Base-by-base conservation (phyloP, 2,797 vertebrate species). In the Muscicapa comitata region DNA sequence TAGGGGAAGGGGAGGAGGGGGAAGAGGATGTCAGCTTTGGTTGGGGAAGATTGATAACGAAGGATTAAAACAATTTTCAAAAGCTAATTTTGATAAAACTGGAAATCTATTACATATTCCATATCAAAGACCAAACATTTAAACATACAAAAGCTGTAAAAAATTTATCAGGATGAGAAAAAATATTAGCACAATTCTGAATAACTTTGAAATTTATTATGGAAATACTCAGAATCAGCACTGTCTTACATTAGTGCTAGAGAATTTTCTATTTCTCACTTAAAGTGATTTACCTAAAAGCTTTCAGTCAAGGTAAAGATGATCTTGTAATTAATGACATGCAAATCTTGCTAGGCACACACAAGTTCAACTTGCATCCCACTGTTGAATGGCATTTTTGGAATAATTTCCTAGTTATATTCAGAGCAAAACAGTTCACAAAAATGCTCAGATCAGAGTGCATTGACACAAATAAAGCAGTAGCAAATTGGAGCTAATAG, bases 391-490 rank as follows among this genome's bases (percentile, higher is more conserved):
- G 17, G 8, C 31, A 72, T 70, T 79, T 95, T 90, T 73, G 3
- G 40, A 94, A 76, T 82, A 71, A 85, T 83, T 84, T 72, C 58
- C n/a, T 54, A 21, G 35, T 57, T 75, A 61, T 23, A 72, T 61
- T 87, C 53, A 93, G 72, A 65, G 47, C 7, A 90, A 92, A 91
- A 37, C 31, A 28, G 58, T 78, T 90, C 33, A 80, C 25, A 94
- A 65, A 92, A 84, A 72, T 45, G 5, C 42, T 92, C n/a, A 81
- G 75, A 88, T 91, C 75, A 91, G 78, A 82, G 61, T 86, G n/a
- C 47, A 19, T 50, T 94, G 86, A 80, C 84, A 93, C 42, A 88
- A 94, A 92, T 77, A 88, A 93, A 92, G 20, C 48, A 91, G 45
- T 20, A 87, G 25, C 35, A 86, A 89, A 95, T 89, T 83, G 38